phyloP scores from a whole-genome alignment of 2,797 vertebrate genomes.

The Amphiprion clarkii region DNA sequence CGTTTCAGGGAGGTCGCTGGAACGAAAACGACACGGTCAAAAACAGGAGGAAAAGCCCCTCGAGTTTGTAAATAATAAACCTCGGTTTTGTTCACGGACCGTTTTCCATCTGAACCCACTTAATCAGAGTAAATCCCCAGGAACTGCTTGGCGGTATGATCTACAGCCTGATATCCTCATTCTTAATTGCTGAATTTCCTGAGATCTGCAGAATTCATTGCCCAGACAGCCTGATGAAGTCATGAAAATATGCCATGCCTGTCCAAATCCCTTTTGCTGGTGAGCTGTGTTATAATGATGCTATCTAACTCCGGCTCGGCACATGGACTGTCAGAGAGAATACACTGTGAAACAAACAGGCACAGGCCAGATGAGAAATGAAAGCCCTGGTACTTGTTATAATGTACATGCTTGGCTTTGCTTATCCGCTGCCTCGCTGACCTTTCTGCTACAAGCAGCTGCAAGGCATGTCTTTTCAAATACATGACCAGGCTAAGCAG shows the following conservation, averaged over 20 bases:
- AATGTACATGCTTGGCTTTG: constrained; percentile 69
- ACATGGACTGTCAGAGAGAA: constrained; percentile 52
- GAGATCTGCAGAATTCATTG: constrained; percentile 50
- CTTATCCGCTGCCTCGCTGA: constrained; percentile 75
- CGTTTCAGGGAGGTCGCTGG: constrained; percentile 51
- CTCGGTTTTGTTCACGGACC: constrained; percentile 35
- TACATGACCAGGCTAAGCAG: constrained; percentile 61
- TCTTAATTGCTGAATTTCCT: constrained; percentile 71
- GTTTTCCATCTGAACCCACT: constrained; percentile 64
- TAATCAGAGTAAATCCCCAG: constrained; percentile 67
- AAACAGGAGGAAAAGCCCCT: constrained; percentile 36
- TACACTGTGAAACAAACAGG: constrained; percentile 55
- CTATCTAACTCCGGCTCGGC: constrained; percentile 54
- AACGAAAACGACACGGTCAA: constrained; percentile 50
- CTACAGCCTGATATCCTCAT: constrained; percentile 40
- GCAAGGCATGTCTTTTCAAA: constrained; percentile 74
- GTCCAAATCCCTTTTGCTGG: constrained; percentile 50
- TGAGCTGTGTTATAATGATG: constrained; percentile 64
- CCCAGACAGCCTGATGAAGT: constrained; percentile 60
- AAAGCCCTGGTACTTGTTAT: constrained; percentile 66
- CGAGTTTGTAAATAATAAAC: constrained; percentile 67
- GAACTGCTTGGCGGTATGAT: constrained; percentile 51
- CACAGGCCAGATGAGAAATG: constrained; percentile 68
- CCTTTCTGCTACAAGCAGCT: constrained; percentile 76
- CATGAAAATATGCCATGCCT: constrained; percentile 59